Evolutionary conservation across 1,140 invertebrate species (phyloP), one percentile per base, ranked within the genome.

Genomic region (Megalonaias nervosa): DNA sequence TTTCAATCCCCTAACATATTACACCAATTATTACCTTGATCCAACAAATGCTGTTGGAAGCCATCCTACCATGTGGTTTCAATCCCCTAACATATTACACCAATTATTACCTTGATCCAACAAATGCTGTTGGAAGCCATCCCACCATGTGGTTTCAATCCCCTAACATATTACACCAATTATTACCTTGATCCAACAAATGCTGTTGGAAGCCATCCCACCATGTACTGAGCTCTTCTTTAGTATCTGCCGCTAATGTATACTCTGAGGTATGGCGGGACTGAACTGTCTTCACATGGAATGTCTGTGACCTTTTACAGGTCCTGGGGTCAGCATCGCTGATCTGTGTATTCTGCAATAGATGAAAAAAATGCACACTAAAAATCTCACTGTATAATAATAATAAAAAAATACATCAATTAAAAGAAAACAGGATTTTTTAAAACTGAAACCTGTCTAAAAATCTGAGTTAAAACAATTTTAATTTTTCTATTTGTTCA

Each of bases 41-140:
- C 17, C 15, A 64, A 64, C 26, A 31, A 15, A 16, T 56, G 21
- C 21, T 48, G 62, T 21, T 73, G 16, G 56, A 23, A 48, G 12
- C 21, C 21, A 60, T 75, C 21, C 23, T 13, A 26, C 55, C 19
- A 48, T 26, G 15, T 11, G 13, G 11, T 17, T 38, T 65, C 92
- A 91, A 57, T 92, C 92, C 17, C 79, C 21, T 88, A 89, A 58
- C 89, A 87, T 21, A 91, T 83, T 85, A 84, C 86, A 66, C 92
- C 81, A 75, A 85, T 82, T 56, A 84, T 79, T 64, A 85, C 65
- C 31, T 90, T 87, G 64, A 91, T 88, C 61, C 58, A n/a, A 65
- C 17, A n/a, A 48, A 38, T 38, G 38, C 38, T 16, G 21, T 55
- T 56, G 16, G 31, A 59, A 61, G 17, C 55, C 21, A 17, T 57